Percentiles rank a stretch among this genome's conserved stretches.
phyloP scores from a whole-genome alignment of 1,140 invertebrate species.

The Nebria ingens region DNA sequence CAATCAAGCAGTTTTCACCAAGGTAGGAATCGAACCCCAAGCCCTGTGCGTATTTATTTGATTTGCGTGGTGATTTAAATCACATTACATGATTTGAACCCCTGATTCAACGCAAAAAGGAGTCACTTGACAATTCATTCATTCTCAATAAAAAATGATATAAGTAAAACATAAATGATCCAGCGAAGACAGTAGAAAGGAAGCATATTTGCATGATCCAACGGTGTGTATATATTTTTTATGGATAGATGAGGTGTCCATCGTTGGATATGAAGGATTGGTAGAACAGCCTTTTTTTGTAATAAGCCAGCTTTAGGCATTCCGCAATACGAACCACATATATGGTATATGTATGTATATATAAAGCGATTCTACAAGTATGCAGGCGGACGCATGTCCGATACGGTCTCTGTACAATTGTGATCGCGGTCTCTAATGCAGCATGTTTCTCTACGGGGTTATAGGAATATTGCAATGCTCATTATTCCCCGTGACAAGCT shows the following conservation, averaged over 20 bases:
- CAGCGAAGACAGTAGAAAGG: no score
- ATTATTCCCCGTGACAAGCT: no score
- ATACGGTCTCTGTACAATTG: no score
- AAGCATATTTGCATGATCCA: constrained; percentile 1
- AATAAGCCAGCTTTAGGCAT: constrained; percentile 4
- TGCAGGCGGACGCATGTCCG: background rate
- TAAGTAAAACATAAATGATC: background rate
- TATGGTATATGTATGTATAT: background rate
- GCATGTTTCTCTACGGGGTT: background rate
- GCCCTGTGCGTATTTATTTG: no score
- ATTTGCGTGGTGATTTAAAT: no score
- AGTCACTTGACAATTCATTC: background rate
- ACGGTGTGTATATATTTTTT: background rate
- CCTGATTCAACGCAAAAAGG: background rate
- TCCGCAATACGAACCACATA: background rate
- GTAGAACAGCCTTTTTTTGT: background rate
- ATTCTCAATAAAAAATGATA: constrained; percentile 7
- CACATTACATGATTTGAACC: no score
- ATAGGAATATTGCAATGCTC: no score
- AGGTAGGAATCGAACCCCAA: no score
- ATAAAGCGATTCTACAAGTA: background rate
- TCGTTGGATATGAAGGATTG: background rate
- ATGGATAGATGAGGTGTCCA: constrained; percentile 4
- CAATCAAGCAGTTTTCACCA: no score
- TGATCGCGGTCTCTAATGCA: background rate